Evolutionary conservation across 2,113 vertebrate species (phyloP).

Genomic region (Stigmatopora nigra): DNA sequence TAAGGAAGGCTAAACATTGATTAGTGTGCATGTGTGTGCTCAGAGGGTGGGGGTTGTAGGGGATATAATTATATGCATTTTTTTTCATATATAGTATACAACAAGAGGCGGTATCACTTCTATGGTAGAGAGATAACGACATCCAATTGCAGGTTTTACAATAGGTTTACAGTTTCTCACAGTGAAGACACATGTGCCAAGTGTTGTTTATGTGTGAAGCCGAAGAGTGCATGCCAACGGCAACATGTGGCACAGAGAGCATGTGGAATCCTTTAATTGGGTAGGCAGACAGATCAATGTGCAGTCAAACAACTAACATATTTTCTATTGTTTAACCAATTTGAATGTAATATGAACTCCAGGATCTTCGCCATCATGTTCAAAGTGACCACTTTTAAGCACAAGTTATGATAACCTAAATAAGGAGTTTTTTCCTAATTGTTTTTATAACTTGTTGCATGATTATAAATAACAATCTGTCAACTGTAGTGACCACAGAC

Average conservation of each 20-base stretch:
- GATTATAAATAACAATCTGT: no score
- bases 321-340: no score
- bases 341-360: no score
- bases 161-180: conserved; percentile 44
- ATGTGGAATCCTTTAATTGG: conserved; percentile 11
- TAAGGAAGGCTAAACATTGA: no score
- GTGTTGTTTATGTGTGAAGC: conserved; percentile 1
- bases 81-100: neutral
- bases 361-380: no score
- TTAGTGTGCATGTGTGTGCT: no score
- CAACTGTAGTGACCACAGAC: no score
- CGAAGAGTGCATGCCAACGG: conserved; percentile 7
- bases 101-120: neutral
- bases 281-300: conserved; percentile 1
- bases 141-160: conserved; percentile 14
- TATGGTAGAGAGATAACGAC: neutral
- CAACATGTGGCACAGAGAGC: conserved; percentile 21
- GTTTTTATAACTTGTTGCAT: no score
- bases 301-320: neutral
- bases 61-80: neutral
- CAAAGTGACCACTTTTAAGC: no score
- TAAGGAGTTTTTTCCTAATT: no score
- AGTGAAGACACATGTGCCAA: conserved; percentile 31
- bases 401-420: no score
- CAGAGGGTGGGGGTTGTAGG: neutral